Evolutionary conservation across 92 coral and sea anemone genomes (phyloP), one percentile per base, ranked within the genome.

Genomic region (Epizoanthus rinbou): DNA sequence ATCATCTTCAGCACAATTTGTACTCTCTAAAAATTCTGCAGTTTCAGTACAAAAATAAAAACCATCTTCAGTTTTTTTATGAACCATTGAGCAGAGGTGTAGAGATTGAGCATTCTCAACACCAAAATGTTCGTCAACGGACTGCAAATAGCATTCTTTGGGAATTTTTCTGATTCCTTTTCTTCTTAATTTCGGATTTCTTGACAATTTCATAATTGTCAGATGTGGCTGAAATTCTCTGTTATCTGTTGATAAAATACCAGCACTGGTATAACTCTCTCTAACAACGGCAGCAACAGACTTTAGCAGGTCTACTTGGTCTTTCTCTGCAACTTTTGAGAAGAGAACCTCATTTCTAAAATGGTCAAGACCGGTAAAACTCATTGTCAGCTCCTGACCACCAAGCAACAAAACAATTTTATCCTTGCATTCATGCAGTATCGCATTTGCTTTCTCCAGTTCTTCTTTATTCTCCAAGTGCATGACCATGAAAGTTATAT

Each of bases 401-500:
- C 47, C 22, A 22, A 97, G 52, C 47, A 89, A n/a, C 31, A 88
- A 41, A 23, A 17, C 82, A 39, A 97, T 67, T 31, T 76, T 80
- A 53, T 60, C 79, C 80, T 79, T 80, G 60, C 98, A 92, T 24
- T 66, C 86, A 18, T 88, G 67, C n/a, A 97, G 88, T 18, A 88
- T 80, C 39, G 66, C 84, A 24, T 84, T 82, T 43, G 99, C 98
- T 85, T 92, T 90, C 50, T 85, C 82, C 50, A 90, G 80, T 41
- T 74, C 67, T 28, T 88, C 84, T 3, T 88, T 86, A 35, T 81
- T 85, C 52, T 91, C 82, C 72, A 97, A 79, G 80, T 90, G 88
- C 92, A 97, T 91, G 31, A 97, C 99, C 91, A 95, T 86, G 21
- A 97, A 87, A 8, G 99, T 97, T 5, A 97, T 33, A 69, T 97